A percentile compares a stretch with the other conserved stretches of the same genome.
Evolutionary conservation across 2,888 invertebrate genomes (phyloP).

Genomic region (Clusia tigrina): DNA sequence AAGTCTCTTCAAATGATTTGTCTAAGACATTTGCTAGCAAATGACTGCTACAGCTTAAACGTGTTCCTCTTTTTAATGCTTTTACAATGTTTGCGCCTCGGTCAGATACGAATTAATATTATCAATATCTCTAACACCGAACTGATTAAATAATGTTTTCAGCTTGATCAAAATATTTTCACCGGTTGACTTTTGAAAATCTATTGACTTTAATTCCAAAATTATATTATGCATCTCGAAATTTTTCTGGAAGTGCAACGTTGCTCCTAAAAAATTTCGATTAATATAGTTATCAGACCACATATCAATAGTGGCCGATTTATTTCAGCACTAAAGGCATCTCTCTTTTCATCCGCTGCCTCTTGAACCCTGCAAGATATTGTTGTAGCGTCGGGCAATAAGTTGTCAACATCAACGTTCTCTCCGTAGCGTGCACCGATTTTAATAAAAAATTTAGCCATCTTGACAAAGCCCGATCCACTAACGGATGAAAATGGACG

Average conservation of each 20-base stretch:
- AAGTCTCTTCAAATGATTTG: slow-evolving; percentile 24
- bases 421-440: slow-evolving; percentile 19
- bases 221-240: slow-evolving; percentile 11
- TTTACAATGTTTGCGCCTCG: slow-evolving; percentile 5
- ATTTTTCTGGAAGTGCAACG: slow-evolving; percentile 13
- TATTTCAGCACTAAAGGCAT: slow-evolving; percentile 14
- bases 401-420: slow-evolving; percentile 15
- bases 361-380: slow-evolving; percentile 11
- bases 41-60: too few relatives aligned
- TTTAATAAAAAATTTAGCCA: slow-evolving; percentile 20
- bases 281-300: slow-evolving; percentile 21
- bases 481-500: slow-evolving; percentile 10
- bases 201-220: slow-evolving; percentile 22
- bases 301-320: slow-evolving; percentile 22
- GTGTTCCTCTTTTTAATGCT: slow-evolving; percentile 9
- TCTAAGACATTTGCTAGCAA: too few relatives aligned
- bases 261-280: slow-evolving; percentile 14
- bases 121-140: slow-evolving; percentile 19
- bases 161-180: slow-evolving; percentile 12
- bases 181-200: slow-evolving; percentile 22
- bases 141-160: slow-evolving; percentile 11
- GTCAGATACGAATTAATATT: slow-evolving; percentile 18
- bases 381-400: slow-evolving; percentile 15
- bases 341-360: slow-evolving; percentile 10
- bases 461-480: slow-evolving; percentile 16